A percentile compares a stretch with the other conserved stretches of the same genome.
phyloP scores from a whole-genome alignment of 2,797 vertebrate genomes.

The Pygocentrus nattereri region DNA sequence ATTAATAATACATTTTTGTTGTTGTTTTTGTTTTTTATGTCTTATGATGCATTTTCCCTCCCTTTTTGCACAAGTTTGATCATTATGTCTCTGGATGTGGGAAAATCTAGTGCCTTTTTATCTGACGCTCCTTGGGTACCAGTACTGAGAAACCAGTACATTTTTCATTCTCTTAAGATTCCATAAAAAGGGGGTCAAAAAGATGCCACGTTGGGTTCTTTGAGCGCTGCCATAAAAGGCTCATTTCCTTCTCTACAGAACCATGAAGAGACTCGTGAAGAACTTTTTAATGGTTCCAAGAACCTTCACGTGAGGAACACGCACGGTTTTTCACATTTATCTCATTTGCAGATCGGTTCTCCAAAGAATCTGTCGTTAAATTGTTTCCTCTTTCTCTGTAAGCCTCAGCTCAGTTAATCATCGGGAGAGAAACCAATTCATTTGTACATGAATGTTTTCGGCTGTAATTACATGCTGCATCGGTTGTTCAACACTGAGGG shows the following conservation, averaged over 20 bases:
- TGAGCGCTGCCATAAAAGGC: no score
- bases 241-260: no score
- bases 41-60: neutral
- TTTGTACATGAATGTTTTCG: neutral
- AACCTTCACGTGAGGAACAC: no score
- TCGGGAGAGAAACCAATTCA: neutral
- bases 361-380: no score
- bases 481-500: neutral
- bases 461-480: neutral
- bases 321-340: no score
- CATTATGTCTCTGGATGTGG: neutral
- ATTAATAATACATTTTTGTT: neutral
- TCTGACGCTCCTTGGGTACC: neutral
- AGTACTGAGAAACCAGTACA: neutral
- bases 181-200: no score
- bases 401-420: slow-evolving; percentile 2
- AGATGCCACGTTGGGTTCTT: no score
- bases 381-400: neutral
- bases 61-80: slow-evolving; percentile 31
- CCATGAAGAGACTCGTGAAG: no score
- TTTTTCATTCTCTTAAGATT: neutral
- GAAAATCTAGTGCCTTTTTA: slow-evolving; percentile 4
- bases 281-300: no score
- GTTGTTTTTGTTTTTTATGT: slow-evolving; percentile 11
- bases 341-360: no score